Evolutionary conservation across 1,140 invertebrate species (phyloP).

Genomic region (Magallana angulata): DNA sequence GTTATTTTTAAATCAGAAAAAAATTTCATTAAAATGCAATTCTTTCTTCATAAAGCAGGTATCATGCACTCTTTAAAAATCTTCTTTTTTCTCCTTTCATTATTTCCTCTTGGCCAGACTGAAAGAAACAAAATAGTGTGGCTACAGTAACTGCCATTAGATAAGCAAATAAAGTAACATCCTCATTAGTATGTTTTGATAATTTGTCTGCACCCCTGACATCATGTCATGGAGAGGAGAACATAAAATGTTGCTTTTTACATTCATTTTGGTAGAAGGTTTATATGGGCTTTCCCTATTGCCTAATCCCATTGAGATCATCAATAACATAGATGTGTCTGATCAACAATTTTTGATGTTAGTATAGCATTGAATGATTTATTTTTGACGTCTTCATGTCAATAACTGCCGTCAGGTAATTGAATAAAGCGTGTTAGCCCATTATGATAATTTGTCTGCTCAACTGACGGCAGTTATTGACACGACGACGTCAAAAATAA

Average conservation of each 20-base stretch:
- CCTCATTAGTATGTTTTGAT: not conserved
- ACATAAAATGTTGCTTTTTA: not conserved
- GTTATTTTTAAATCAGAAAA: not conserved
- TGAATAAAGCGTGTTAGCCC: no score
- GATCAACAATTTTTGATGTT: no score
- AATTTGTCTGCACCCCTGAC: no score
- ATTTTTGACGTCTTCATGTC: no score
- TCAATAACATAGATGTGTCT: no score
- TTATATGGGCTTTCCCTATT: not conserved
- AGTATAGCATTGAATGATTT: no score
- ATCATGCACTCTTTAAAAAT: no score
- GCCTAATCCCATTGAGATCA: not conserved
- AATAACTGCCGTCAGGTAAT: no score
- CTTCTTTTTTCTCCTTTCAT: not conserved
- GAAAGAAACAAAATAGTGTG: not conserved
- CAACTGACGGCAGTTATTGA: no score
- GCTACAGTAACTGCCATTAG: not conserved
- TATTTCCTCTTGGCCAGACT: not conserved
- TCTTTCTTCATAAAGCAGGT: not conserved
- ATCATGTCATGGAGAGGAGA: not conserved
- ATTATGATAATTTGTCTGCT: no score
- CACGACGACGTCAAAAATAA: no score
- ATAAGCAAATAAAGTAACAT: not conserved
- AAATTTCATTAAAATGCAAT: not conserved
- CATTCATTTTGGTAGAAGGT: not conserved